Percentiles rank a stretch among this genome's conserved stretches.
phyloP scores from a whole-genome alignment of 2,113 vertebrate genomes.

The Empidonax alnorum region DNA sequence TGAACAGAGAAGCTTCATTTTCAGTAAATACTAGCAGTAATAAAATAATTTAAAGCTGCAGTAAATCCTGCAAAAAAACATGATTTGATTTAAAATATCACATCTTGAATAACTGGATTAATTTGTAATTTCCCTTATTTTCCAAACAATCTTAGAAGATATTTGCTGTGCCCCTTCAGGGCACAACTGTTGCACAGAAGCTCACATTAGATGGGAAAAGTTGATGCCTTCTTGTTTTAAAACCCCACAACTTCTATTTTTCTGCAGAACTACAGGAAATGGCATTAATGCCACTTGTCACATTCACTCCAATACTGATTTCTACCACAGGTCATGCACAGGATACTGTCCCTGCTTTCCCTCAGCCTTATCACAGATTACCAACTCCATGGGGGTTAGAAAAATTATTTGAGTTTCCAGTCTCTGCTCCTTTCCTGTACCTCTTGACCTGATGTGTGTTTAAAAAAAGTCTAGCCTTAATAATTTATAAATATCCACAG shows the following conservation, averaged over 20 bases:
- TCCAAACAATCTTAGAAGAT: background rate
- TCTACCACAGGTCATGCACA: background rate
- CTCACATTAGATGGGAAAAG: background rate
- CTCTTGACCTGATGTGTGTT: background rate
- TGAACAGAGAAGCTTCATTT: background rate
- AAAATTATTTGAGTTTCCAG: background rate
- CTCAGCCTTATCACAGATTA: background rate
- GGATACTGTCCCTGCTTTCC: background rate
- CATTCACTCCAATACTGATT: background rate
- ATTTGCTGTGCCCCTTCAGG: background rate
- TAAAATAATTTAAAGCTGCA: background rate
- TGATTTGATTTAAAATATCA: background rate
- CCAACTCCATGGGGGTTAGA: accelerated
- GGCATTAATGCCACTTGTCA: background rate
- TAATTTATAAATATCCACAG: background rate
- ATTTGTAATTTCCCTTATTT: background rate
- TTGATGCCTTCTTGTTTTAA: background rate
- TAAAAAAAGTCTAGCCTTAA: background rate
- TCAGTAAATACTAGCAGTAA: background rate
- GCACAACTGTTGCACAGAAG: background rate
- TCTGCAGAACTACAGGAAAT: background rate
- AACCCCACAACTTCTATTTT: background rate
- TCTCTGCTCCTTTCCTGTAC: background rate
- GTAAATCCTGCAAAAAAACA: background rate
- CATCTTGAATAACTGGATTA: background rate